Conservation (phyloP, 2,888 invertebrate species). For the Nymphalis c-album region DNA sequence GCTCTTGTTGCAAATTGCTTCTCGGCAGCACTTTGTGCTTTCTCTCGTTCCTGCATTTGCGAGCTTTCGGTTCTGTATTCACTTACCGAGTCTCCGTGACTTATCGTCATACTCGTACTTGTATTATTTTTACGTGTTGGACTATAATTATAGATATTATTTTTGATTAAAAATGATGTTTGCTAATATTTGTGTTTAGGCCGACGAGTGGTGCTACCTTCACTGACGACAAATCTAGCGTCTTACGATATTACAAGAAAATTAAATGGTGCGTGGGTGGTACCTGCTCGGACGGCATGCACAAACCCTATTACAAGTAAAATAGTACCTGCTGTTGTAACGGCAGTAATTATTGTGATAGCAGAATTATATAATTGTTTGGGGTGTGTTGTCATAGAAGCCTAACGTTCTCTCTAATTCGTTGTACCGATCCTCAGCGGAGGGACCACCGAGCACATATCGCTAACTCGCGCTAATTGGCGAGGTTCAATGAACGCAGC, state of each 20-base stretch:
- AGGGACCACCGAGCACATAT: conserved; percentile 4
- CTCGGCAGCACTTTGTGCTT: conserved; percentile 1
- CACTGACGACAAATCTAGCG: too few relatives aligned
- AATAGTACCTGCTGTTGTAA: too few relatives aligned
- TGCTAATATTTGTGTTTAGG: background rate
- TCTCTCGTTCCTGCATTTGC: background rate
- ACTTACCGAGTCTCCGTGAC: background rate
- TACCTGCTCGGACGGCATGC: too few relatives aligned
- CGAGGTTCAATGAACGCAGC: conserved; percentile 22
- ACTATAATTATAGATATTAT: background rate
- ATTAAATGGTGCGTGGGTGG: too few relatives aligned
- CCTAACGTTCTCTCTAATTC: background rate
- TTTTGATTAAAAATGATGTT: background rate
- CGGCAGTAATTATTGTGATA: background rate
- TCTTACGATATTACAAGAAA: too few relatives aligned
- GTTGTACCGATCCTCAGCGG: background rate
- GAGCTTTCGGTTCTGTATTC: background rate
- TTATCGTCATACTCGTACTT: conserved; percentile 1
- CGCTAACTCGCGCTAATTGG: conserved; percentile 28
- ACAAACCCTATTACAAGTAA: too few relatives aligned
- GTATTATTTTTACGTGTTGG: background rate
- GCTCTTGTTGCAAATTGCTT: conserved; percentile 19
- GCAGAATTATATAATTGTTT: background rate
- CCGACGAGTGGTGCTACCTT: too few relatives aligned
- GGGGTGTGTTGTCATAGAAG: background rate